phyloP scores from a whole-genome alignment of 1,140 invertebrate genomes.

The Drosophila yakuba region DNA sequence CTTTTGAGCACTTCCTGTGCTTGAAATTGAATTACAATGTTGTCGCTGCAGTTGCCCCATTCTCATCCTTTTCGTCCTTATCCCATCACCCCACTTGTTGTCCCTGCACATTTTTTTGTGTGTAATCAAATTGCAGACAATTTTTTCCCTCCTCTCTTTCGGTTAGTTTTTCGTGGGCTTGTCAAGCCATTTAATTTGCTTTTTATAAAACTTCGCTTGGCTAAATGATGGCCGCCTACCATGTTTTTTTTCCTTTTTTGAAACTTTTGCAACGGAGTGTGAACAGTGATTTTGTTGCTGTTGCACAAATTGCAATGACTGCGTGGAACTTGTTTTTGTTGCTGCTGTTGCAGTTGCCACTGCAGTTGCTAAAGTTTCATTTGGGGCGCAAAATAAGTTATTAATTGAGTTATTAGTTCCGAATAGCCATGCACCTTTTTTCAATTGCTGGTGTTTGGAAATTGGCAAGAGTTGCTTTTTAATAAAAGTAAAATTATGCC shows the following conservation, averaged over 20 bases:
- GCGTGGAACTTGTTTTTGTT: conserved; percentile 15
- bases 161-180: conserved; percentile 26
- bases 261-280: conserved; percentile 29
- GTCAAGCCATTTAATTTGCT: conserved; percentile 66
- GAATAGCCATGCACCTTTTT: conserved; percentile 41
- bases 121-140: conserved; percentile 69
- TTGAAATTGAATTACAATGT: conserved; percentile 75
- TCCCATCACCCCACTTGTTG: not conserved
- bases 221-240: conserved; percentile 53
- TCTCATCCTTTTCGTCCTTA: not conserved
- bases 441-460: not conserved
- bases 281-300: conserved; percentile 46
- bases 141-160: conserved; percentile 34
- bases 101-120: conserved; percentile 59
- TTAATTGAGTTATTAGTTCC: conserved; percentile 77
- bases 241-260: conserved; percentile 1
- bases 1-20: conserved; percentile 63
- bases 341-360: not conserved
- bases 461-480: not conserved
- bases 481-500: not conserved
- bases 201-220: conserved; percentile 54
- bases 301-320: conserved; percentile 52
- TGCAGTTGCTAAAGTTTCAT: conserved; percentile 43
- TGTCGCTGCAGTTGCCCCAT: conserved; percentile 57
- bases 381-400: conserved; percentile 62